A percentile compares a stretch with the other conserved stretches of the same genome.
Evolutionary conservation across 2,797 vertebrate species (phyloP).

Genomic region (Sarcophilus harrisii): DNA sequence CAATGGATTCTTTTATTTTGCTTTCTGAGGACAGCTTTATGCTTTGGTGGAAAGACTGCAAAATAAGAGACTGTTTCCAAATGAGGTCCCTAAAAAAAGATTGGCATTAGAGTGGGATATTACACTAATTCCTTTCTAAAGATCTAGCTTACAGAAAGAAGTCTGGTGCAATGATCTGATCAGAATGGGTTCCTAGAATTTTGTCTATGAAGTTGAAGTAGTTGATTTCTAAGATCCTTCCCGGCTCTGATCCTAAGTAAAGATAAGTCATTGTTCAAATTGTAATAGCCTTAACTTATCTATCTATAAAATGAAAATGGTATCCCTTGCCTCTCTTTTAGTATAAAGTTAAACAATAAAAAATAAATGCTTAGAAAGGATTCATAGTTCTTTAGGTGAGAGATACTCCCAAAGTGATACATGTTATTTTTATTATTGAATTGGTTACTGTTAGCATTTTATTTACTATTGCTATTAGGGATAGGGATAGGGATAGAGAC

Average conservation of each 20-base stretch:
- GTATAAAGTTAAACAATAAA: not conserved
- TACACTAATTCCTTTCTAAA: slow-evolving; percentile 28
- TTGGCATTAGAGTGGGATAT: slow-evolving; percentile 31
- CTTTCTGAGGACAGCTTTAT: slow-evolving; percentile 15
- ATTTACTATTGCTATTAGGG: not conserved
- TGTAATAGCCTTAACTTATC: not conserved
- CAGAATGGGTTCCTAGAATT: not conserved
- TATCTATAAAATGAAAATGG: not conserved
- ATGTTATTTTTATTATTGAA: not conserved
- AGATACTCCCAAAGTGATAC: not conserved
- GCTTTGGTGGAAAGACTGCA: slow-evolving; percentile 5
- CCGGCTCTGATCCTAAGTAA: not conserved
- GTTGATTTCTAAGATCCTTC: not conserved
- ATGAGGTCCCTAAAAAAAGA: slow-evolving; percentile 37
- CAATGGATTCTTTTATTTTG: slow-evolving; percentile 5
- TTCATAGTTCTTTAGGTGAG: not conserved
- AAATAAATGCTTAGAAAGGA: not conserved
- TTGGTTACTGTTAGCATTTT: not conserved
- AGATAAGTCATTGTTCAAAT: not conserved
- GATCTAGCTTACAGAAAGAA: slow-evolving; percentile 9
- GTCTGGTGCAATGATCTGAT: not conserved
- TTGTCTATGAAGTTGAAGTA: not conserved
- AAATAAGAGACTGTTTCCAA: slow-evolving; percentile 23
- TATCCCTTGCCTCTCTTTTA: not conserved
- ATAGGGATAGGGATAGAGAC: not conserved